Evolutionary conservation across 2,888 invertebrate species (phyloP).

Genomic region (Acheta domesticus): DNA sequence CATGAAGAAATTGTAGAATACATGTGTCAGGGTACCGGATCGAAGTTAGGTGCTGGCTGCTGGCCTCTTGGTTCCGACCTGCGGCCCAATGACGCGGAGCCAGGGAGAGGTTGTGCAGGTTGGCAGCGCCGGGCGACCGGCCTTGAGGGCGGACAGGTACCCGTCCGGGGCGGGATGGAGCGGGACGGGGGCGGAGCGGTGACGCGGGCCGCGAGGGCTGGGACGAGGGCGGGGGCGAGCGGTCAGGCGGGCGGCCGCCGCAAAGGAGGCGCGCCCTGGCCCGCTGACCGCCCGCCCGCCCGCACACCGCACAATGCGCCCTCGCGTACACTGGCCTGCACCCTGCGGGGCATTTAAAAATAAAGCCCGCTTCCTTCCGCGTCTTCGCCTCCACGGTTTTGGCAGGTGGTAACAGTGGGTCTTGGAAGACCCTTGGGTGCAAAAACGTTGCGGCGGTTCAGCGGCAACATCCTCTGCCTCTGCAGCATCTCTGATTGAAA

Average conservation of each 20-base stretch:
- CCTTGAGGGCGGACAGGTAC: conserved; percentile 2
- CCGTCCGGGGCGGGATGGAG: background rate
- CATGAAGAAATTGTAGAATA: too few species aligned
- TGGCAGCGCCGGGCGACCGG: background rate
- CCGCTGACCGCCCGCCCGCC: background rate
- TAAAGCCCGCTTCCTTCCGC: too few species aligned
- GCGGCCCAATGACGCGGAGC: too few species aligned
- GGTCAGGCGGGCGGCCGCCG: background rate
- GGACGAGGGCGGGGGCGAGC: background rate
- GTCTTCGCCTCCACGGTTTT: too few species aligned
- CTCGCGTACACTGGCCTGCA: background rate
- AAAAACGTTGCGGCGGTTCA: too few species aligned
- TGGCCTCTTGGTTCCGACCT: too few species aligned
- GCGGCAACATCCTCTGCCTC: too few species aligned
- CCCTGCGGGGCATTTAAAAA: background rate
- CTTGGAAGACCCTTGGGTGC: too few species aligned
- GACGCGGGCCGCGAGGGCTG: background rate
- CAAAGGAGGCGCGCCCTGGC: background rate
- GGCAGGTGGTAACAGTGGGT: too few species aligned
- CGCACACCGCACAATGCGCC: background rate
- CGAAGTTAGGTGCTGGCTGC: too few species aligned
- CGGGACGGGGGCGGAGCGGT: background rate
- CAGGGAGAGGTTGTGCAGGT: background rate
- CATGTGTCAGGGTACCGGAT: too few species aligned
- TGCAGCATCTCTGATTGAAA: too few species aligned